Evolutionary conservation across 2,113 vertebrate genomes (phyloP).

Genomic region (Panthera uncia): DNA sequence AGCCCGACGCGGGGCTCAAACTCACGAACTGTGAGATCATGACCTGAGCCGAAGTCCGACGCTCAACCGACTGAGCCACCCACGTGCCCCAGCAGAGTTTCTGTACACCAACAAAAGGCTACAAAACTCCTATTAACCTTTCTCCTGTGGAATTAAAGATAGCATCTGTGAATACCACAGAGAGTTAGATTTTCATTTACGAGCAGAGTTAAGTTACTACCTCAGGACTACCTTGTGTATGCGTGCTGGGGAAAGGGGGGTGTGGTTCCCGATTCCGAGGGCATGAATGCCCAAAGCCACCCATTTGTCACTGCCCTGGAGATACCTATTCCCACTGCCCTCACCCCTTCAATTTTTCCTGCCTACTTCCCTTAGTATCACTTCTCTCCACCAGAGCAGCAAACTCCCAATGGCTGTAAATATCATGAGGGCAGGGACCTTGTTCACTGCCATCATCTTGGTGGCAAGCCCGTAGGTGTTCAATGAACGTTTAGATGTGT

Average conservation of each 20-base stretch:
- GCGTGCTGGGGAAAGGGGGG: background rate
- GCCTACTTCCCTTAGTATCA: background rate
- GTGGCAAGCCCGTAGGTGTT: background rate
- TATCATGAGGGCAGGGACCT: background rate
- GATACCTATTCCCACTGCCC: background rate
- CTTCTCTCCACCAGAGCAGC: background rate
- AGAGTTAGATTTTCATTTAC: background rate
- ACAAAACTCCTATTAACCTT: background rate
- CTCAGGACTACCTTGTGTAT: background rate
- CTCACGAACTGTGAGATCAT: too few species aligned
- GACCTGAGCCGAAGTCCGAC: too few species aligned
- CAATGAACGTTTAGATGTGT: background rate
- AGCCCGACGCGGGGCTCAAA: too few species aligned
- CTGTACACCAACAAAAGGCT: background rate
- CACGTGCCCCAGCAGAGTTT: background rate
- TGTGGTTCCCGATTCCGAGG: background rate
- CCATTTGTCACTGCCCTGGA: background rate
- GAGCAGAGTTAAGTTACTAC: background rate
- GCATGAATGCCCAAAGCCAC: background rate
- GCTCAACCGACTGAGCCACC: too few species aligned
- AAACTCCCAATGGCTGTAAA: background rate
- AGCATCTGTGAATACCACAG: background rate
- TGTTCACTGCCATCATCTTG: background rate
- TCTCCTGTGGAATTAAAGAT: background rate
- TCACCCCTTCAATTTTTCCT: background rate